phyloP scores from a whole-genome alignment of 2,888 invertebrate species.

The Drosophila atripex region DNA sequence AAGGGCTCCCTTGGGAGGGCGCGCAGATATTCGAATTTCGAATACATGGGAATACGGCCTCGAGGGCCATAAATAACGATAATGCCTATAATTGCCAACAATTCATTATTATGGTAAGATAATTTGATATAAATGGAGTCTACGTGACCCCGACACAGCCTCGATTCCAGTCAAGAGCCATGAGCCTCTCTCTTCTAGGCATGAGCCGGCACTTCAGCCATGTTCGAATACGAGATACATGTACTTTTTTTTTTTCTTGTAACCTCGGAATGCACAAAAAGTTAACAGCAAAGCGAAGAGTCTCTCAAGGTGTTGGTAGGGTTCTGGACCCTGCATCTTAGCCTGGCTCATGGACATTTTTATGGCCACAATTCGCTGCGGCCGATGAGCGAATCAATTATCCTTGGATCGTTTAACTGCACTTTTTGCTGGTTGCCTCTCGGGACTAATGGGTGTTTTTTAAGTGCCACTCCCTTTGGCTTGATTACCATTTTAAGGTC shows the following conservation, averaged over 20 bases:
- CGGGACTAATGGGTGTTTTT: neutral
- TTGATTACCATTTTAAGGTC: constrained; percentile 2
- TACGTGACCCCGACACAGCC: constrained; percentile 82
- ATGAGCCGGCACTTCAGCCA: neutral
- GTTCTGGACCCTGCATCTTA: constrained; percentile 40
- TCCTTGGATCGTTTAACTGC: constrained; percentile 45
- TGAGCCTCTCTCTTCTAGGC: constrained; percentile 1
- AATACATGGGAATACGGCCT: constrained; percentile 48
- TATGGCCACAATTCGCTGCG: constrained; percentile 63
- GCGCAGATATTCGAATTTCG: constrained; percentile 43
- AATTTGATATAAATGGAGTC: constrained; percentile 83
- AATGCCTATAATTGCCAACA: constrained; percentile 84
- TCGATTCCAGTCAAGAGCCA: constrained; percentile 12
- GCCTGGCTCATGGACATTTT: constrained; percentile 63
- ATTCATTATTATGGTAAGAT: constrained; percentile 84
- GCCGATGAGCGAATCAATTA: constrained; percentile 70
- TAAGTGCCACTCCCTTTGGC: constrained; percentile 59
- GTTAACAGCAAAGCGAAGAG: constrained; percentile 9
- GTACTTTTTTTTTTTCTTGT: neutral
- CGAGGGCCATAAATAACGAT: constrained; percentile 84
- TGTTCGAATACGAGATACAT: neutral
- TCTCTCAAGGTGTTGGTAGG: constrained; percentile 17
- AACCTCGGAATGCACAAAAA: constrained; percentile 20
- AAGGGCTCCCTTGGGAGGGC: constrained; percentile 32
- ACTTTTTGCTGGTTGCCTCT: constrained; percentile 10